These are phyloP conservation scores for Paedocypris sp. DNA, from an alignment of 2,113 vertebrate genomes.

Conservation along the genomic window DNA sequence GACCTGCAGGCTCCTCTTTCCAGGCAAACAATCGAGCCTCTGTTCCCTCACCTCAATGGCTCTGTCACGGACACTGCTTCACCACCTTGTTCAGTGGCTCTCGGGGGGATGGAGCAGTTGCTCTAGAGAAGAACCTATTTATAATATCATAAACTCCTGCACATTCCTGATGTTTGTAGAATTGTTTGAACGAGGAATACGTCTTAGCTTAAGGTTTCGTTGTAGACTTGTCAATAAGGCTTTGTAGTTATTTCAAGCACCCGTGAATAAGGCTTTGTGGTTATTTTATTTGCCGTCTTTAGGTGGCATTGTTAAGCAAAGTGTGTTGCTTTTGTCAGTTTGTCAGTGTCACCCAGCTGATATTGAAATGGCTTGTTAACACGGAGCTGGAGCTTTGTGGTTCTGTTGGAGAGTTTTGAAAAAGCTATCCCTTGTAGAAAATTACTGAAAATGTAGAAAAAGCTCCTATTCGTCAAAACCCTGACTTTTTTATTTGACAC, in stretches of 20 bases:
- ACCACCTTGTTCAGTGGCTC: not conserved
- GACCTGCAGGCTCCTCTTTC: slow-evolving; percentile 1
- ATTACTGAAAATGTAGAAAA: too few species aligned
- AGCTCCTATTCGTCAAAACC: too few species aligned
- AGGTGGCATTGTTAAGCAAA: slow-evolving; percentile 14
- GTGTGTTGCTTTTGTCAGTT: not conserved
- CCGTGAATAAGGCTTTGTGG: not conserved
- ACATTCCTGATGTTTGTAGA: too few species aligned
- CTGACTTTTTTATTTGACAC: too few species aligned
- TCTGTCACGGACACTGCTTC: slow-evolving; percentile 1
- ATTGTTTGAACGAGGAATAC: too few species aligned
- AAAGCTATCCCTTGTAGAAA: not conserved
- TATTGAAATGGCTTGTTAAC: not conserved
- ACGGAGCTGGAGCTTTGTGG: not conserved
- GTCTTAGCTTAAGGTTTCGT: too few species aligned
- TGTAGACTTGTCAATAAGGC: too few species aligned
- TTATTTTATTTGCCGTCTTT: slow-evolving; percentile 5
- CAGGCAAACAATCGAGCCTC: slow-evolving; percentile 17
- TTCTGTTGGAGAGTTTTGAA: not conserved
- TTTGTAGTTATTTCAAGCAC: too few species aligned
- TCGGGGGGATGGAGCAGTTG: not conserved
- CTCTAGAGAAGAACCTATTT: not conserved
- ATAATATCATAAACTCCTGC: too few species aligned
- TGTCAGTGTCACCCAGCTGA: not conserved
- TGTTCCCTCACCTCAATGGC: slow-evolving; percentile 14